Percentiles rank a stretch among this genome's conserved stretches.
phyloP scores from a whole-genome alignment of 2,888 invertebrate species.

The Pocota personata region DNA sequence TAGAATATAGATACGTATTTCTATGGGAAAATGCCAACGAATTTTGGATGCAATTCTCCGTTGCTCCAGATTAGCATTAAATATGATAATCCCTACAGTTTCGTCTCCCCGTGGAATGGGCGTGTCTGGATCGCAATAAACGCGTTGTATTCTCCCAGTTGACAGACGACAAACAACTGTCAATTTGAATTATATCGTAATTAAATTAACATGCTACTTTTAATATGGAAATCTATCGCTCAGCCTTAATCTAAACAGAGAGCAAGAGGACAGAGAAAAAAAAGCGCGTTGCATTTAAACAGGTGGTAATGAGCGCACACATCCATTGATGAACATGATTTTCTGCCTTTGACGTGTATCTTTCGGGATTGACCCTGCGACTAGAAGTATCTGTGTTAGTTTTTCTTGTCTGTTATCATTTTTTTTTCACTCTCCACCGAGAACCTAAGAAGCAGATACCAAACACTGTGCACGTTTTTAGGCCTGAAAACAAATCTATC shows the following conservation, averaged over 20 bases:
- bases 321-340: neutral
- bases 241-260: neutral
- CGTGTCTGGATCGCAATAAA: slow-evolving; percentile 20
- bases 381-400: slow-evolving; percentile 22
- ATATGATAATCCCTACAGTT: slow-evolving; percentile 49
- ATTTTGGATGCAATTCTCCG: slow-evolving; percentile 48
- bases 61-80: slow-evolving; percentile 60
- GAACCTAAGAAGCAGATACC: neutral
- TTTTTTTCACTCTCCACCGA: neutral
- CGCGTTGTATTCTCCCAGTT: neutral
- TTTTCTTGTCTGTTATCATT: slow-evolving; percentile 10
- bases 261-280: neutral
- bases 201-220: slow-evolving; percentile 59
- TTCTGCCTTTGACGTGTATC: slow-evolving; percentile 8
- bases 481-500: slow-evolving; percentile 4
- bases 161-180: slow-evolving; percentile 41
- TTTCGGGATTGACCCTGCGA: neutral
- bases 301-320: slow-evolving; percentile 41
- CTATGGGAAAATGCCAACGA: slow-evolving; percentile 61
- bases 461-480: slow-evolving; percentile 16
- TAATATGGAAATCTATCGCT: slow-evolving; percentile 42
- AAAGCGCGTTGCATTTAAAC: slow-evolving; percentile 16
- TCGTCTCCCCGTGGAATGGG: neutral
- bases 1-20: neutral
- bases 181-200: slow-evolving; percentile 52